A percentile compares a stretch with the other conserved stretches of the same genome.
Evolutionary conservation across 2,888 invertebrate species (phyloP).

Genomic region (Leptura quadrifasciata): DNA sequence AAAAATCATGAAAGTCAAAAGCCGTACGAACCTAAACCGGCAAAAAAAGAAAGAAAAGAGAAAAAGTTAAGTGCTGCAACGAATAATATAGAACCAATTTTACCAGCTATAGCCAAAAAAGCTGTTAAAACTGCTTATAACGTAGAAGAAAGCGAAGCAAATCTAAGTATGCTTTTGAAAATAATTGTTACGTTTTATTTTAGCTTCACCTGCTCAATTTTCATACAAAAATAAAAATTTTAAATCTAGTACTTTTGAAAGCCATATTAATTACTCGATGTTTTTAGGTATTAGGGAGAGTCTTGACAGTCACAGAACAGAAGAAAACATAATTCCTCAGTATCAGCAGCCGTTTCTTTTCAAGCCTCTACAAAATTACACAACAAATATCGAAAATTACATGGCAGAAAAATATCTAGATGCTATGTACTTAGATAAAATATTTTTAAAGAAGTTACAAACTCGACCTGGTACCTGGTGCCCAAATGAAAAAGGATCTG

Average conservation of each 20-base stretch:
- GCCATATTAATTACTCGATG: too few species aligned
- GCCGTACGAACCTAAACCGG: constrained; percentile 63
- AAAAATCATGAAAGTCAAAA: constrained; percentile 65
- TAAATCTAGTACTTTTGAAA: too few species aligned
- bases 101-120: too few species aligned
- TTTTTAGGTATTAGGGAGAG: constrained; percentile 64
- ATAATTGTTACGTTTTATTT: too few species aligned
- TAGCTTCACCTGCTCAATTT: too few species aligned
- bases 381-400: constrained; percentile 71
- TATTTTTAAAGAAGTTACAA: constrained; percentile 70
- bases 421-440: constrained; percentile 72
- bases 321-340: constrained; percentile 65
- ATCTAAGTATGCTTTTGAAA: too few species aligned
- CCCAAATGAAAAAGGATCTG: constrained; percentile 69
- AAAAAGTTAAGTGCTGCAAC: too few species aligned
- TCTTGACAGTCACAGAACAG: constrained; percentile 65
- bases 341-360: constrained; percentile 63
- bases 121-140: too few species aligned
- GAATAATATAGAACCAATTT: too few species aligned
- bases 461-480: constrained; percentile 66
- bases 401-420: constrained; percentile 73
- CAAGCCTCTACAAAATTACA: constrained; percentile 70
- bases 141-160: too few species aligned
- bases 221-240: too few species aligned
- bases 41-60: constrained; percentile 48